phyloP scores from a whole-genome alignment of 1,140 invertebrate genomes.

The Rhagoletis zephyria region DNA sequence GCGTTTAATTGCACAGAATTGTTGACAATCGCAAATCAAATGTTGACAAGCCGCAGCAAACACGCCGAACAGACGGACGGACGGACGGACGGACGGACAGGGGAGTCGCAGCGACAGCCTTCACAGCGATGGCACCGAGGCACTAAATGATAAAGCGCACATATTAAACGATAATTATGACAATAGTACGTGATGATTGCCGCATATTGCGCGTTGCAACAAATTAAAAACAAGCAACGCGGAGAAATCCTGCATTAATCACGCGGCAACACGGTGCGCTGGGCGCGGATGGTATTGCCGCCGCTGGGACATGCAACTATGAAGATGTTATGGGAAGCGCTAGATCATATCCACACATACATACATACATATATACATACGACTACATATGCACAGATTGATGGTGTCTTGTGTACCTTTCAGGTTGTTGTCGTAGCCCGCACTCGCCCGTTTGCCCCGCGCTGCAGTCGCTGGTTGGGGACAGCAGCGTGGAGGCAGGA shows the following conservation, averaged over 20 bases:
- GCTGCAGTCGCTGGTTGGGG: not conserved
- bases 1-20: not conserved
- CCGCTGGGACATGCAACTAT: conserved; percentile 32
- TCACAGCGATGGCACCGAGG: not conserved
- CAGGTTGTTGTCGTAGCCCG: not conserved
- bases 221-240: conserved; percentile 49
- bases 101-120: conserved; percentile 55
- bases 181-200: conserved; percentile 73
- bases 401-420: not conserved
- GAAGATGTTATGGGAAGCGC: conserved; percentile 19
- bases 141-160: conserved; percentile 21
- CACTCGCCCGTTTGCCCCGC: not conserved
- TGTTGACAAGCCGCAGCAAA: conserved; percentile 15
- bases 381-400: not conserved
- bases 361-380: not conserved
- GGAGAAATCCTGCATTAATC: conserved; percentile 50
- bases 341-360: not conserved
- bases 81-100: conserved; percentile 14
- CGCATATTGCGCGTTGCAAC: conserved; percentile 60
- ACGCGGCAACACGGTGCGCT: not conserved
- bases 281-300: not conserved
- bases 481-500: not conserved
- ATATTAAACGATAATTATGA: conserved; percentile 71
- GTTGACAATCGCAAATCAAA: conserved; percentile 46
- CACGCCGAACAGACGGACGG: conserved; percentile 42